A percentile compares a stretch with the other conserved stretches of the same genome.
Evolutionary conservation across 2,888 invertebrate species (phyloP).

Genomic region (Xestia c-nigrum): DNA sequence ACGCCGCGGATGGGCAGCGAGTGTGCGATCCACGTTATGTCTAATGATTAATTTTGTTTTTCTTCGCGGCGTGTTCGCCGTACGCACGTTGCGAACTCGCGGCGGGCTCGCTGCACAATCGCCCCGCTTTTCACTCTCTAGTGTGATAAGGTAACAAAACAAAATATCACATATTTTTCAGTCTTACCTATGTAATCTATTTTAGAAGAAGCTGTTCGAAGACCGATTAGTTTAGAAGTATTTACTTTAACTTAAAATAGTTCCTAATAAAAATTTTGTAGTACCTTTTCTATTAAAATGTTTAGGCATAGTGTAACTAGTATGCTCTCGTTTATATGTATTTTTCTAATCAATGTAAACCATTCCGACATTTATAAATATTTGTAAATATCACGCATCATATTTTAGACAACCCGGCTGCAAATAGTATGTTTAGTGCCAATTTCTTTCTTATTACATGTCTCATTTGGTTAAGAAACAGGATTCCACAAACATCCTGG

Average conservation of each 20-base stretch:
- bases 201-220: conserved; percentile 9
- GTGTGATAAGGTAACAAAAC: not conserved
- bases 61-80: too few relatives aligned
- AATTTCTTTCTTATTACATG: not conserved
- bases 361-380: not conserved
- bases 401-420: conserved; percentile 2
- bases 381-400: conserved; percentile 25
- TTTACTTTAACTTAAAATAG: conserved; percentile 30
- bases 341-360: not conserved
- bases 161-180: not conserved
- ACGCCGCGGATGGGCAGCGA: too few relatives aligned
- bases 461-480: not conserved
- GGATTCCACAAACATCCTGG: not conserved
- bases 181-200: conserved; percentile 7
- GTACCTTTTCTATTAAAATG: conserved; percentile 29
- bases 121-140: too few relatives aligned
- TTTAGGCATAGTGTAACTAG: conserved; percentile 12
- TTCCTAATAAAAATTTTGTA: conserved; percentile 52
- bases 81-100: too few relatives aligned
- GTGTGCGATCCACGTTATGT: too few relatives aligned
- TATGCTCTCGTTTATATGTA: not conserved
- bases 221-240: conserved; percentile 10
- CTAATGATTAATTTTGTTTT: too few relatives aligned
- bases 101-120: too few relatives aligned
- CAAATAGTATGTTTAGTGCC: too few relatives aligned